Evolutionary conservation across 1,140 invertebrate genomes (phyloP), one percentile per base, ranked within the genome.

Genomic region (Dendroctonus ponderosae): DNA sequence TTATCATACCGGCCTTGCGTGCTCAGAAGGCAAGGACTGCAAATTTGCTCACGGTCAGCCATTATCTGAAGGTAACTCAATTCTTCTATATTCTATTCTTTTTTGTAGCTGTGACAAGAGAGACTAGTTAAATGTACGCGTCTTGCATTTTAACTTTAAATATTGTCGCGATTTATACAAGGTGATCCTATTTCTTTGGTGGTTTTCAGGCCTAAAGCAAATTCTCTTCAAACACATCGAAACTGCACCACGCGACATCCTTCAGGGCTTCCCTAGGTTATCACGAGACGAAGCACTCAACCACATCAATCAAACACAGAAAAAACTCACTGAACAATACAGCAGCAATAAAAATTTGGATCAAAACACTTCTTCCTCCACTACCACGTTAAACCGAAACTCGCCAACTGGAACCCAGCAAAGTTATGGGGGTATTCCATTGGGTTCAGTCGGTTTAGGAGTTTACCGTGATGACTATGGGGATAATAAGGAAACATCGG

Each of bases 1-100:
- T 82, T 97, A 90, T 77, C 96, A 98, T 76, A 93, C 93, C 50
- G 94, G 94, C 71, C 85, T 93, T 71, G 88, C 90, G 52, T 98
- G 96, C 79, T 85, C 85, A 69, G 80, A 84, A 14, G 88, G 85
- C 11, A 90, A 92, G 26, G 89, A 89, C 61, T 99, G 96, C 81
- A 94, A 96, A 80, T 98, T 98, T 79, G 94, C 93, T 44, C 96
- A 98, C 80, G 86, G 86, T 12, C 86, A 90, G 70, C 89, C 92
- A 0, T 80, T 98, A 0, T 88, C 85, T 73, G 91, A 92, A 61
- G 69, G 71, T 72, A 62, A 67, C 37, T 7, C 15, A 11, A 42
- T 37, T n/a, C n/a, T n/a, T n/a, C n/a, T 46, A 60, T 12, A 14
- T 46, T 12, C n/a, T 48, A 7, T 39, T 56, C 2, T 12, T 9